These are phyloP conservation scores for Coregonus suidteri DNA, from an alignment of 2,797 vertebrate species.

Conservation along the genomic window DNA sequence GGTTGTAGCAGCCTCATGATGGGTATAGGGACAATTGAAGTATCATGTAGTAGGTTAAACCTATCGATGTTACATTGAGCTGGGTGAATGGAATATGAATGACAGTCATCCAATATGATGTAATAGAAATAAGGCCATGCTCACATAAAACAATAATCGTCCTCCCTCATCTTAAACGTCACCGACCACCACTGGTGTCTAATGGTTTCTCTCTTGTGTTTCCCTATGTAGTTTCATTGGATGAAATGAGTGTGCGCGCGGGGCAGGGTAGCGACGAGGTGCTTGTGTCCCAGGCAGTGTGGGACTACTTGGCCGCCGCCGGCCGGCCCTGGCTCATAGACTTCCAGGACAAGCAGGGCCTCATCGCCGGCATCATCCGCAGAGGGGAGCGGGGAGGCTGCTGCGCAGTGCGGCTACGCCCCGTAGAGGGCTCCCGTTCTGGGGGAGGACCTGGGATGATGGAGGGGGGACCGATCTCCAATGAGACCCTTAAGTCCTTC, in stretches of 20 bases:
- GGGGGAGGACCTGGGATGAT: constrained; percentile 71
- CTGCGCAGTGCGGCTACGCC: constrained; percentile 88
- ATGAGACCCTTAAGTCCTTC: constrained; percentile 86
- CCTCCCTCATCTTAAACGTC: too few species aligned
- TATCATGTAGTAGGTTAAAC: too few species aligned
- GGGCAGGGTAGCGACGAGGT: constrained; percentile 91
- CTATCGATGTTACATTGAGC: too few species aligned
- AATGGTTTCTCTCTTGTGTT: neutral
- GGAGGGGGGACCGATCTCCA: constrained; percentile 74
- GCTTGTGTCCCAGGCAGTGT: constrained; percentile 92
- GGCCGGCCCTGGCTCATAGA: constrained; percentile 88
- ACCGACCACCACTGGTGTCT: neutral
- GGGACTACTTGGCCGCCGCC: constrained; percentile 92
- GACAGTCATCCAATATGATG: too few species aligned
- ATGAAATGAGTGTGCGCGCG: constrained; percentile 84
- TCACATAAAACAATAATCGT: too few species aligned
- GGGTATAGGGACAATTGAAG: too few species aligned
- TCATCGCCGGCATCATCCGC: constrained; percentile 86
- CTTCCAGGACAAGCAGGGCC: constrained; percentile 89
- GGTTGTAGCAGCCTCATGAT: too few species aligned
- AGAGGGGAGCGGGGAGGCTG: constrained; percentile 91
- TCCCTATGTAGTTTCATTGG: constrained; percentile 76
- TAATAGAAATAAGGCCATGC: too few species aligned
- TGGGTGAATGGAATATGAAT: too few species aligned
- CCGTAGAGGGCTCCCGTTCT: constrained; percentile 74